Percentiles rank a stretch among this genome's conserved stretches.
Conservation (phyloP, 1,140 invertebrate genomes). For the Carposina sasakii region DNA sequence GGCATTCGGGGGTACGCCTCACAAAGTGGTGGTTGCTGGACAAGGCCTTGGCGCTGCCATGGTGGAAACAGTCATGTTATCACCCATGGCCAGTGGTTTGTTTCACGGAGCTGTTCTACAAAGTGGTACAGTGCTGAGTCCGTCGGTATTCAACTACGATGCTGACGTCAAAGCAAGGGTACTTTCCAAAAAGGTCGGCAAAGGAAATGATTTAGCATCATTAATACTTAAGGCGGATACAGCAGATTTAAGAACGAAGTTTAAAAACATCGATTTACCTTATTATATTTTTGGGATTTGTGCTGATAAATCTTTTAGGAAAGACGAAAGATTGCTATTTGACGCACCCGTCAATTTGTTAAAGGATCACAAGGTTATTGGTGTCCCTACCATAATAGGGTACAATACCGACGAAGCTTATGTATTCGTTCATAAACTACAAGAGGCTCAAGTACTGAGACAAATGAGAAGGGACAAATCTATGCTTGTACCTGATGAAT, state of each 20-base stretch:
- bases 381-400: conserved; percentile 54
- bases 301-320: conserved; percentile 41
- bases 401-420: conserved; percentile 57
- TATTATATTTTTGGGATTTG: conserved; percentile 60
- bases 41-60: conserved; percentile 71
- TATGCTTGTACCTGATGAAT: conserved; percentile 46
- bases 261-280: conserved; percentile 34
- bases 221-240: conserved; percentile 19
- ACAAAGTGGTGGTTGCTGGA: conserved; percentile 73
- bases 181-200: conserved; percentile 26
- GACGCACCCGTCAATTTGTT: conserved; percentile 36
- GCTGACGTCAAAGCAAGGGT: conserved; percentile 33
- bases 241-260: conserved; percentile 32
- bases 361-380: conserved; percentile 17
- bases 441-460: conserved; percentile 24
- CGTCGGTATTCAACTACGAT: conserved; percentile 57
- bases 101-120: conserved; percentile 59
- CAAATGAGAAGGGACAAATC: conserved; percentile 28
- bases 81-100: conserved; percentile 35
- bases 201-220: conserved; percentile 12
- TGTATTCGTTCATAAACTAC: conserved; percentile 40
- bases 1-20: conserved; percentile 78
- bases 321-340: conserved; percentile 41
- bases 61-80: conserved; percentile 47
- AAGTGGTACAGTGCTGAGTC: conserved; percentile 53